Evolutionary conservation across 1,140 invertebrate species (phyloP).

Genomic region (Leptopilina clavipes): DNA sequence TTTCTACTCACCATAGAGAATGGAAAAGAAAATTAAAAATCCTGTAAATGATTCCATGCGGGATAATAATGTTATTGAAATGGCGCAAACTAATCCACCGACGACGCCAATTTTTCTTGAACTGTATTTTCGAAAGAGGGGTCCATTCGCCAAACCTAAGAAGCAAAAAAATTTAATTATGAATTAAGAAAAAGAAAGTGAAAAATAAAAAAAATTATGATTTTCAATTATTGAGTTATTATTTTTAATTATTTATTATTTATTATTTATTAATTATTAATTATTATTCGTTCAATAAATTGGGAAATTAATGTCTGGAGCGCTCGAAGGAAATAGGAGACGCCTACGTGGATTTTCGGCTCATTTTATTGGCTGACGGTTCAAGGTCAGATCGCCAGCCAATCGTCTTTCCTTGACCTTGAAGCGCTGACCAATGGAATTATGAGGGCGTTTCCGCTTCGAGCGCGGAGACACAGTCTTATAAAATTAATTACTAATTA

Average conservation of each 20-base stretch:
- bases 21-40: slow-evolving; percentile 78
- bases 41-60: slow-evolving; percentile 73
- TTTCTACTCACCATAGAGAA: slow-evolving; percentile 76
- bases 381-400: too few species aligned
- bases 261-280: too few species aligned
- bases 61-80: slow-evolving; percentile 74
- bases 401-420: not conserved
- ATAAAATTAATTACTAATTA: too few species aligned
- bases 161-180: not conserved
- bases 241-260: too few species aligned
- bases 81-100: slow-evolving; percentile 72
- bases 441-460: too few species aligned
- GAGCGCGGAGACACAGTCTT: too few species aligned
- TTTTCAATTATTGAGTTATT: too few species aligned
- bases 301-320: too few species aligned
- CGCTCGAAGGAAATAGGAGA: too few species aligned
- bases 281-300: too few species aligned
- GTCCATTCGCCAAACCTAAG: slow-evolving; percentile 77
- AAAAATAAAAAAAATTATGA: too few species aligned
- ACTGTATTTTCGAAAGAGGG: slow-evolving; percentile 75
- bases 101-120: slow-evolving; percentile 76
- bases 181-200: too few species aligned
- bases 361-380: not conserved
- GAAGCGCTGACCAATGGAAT: not conserved
- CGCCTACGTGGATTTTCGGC: not conserved